Percentiles rank a stretch among this genome's conserved stretches.
Evolutionary conservation across 1,140 invertebrate species (phyloP).

Genomic region (Orius insidiosus): DNA sequence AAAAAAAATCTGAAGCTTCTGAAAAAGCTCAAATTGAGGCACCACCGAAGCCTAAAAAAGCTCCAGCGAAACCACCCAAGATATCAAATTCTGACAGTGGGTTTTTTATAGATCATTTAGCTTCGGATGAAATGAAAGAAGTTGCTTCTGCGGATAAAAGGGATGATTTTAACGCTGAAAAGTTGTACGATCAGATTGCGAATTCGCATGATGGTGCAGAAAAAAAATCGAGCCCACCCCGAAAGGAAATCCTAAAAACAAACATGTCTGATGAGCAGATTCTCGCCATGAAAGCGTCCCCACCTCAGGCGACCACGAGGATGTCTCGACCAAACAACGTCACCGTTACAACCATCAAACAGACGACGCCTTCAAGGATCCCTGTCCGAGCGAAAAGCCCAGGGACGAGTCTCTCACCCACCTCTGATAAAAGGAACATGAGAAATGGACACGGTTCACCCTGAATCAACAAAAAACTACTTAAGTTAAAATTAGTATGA

Average conservation of each 20-base stretch:
- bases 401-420: constrained; percentile 6
- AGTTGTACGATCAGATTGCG: background rate
- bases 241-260: background rate
- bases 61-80: too few relatives aligned
- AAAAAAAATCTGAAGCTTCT: too few relatives aligned
- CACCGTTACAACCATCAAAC: constrained; percentile 12
- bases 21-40: too few relatives aligned
- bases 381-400: constrained; percentile 14
- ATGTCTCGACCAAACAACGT: constrained; percentile 9
- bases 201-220: background rate
- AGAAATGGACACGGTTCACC: constrained; percentile 14
- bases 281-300: constrained; percentile 2
- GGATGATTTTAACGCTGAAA: background rate
- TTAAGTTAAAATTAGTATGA: too few relatives aligned
- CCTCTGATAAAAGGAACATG: constrained; percentile 6
- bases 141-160: too few relatives aligned
- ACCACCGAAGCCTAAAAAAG: too few relatives aligned
- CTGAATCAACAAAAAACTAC: too few relatives aligned
- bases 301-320: background rate
- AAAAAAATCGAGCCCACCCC: background rate
- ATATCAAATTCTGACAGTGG: too few relatives aligned
- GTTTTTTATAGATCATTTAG: too few relatives aligned
- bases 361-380: constrained; percentile 10
- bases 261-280: background rate
- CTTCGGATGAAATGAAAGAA: too few relatives aligned